These are phyloP conservation scores for Oxycera nigricornis DNA, from an alignment of 2,888 invertebrate species.

Conservation along the genomic window DNA sequence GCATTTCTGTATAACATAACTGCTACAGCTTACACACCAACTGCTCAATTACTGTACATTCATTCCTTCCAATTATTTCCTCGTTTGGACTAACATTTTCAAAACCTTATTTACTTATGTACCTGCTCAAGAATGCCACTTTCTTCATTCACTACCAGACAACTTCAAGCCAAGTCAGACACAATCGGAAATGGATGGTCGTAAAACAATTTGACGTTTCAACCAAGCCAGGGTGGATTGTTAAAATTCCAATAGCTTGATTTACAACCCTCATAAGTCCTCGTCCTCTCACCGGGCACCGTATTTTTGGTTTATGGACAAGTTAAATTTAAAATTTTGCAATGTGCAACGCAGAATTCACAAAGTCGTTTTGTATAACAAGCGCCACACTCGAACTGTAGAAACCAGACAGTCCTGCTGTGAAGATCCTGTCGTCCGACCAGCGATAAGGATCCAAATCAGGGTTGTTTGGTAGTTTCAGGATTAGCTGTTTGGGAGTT, in stretches of 20 bases:
- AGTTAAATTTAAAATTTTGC: slow-evolving; percentile 19
- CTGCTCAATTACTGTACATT: too few species aligned
- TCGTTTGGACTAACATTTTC: background rate
- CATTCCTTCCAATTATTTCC: background rate
- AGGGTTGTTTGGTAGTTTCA: slow-evolving; percentile 1
- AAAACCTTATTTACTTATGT: background rate
- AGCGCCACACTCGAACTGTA: background rate
- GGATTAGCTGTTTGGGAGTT: slow-evolving; percentile 4
- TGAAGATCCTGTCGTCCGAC: slow-evolving; percentile 18
- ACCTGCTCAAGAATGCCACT: background rate
- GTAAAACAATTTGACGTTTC: slow-evolving; percentile 26
- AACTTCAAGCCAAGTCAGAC: background rate
- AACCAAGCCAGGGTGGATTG: background rate
- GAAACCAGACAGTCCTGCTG: slow-evolving; percentile 16
- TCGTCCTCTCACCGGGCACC: too few species aligned
- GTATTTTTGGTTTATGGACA: background rate
- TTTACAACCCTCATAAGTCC: slow-evolving; percentile 8
- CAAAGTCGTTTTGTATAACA: background rate
- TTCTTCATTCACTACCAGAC: background rate
- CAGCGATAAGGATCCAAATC: slow-evolving; percentile 21
- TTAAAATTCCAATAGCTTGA: background rate
- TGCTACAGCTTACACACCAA: too few species aligned
- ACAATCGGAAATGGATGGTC: background rate
- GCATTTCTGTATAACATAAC: too few species aligned
- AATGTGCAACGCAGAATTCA: background rate